Evolutionary conservation across 30 jellyfish, hydroid and myxozoan species (phyloP), one percentile per base, ranked within the genome.

Genomic region (Rhopilema esculentum): DNA sequence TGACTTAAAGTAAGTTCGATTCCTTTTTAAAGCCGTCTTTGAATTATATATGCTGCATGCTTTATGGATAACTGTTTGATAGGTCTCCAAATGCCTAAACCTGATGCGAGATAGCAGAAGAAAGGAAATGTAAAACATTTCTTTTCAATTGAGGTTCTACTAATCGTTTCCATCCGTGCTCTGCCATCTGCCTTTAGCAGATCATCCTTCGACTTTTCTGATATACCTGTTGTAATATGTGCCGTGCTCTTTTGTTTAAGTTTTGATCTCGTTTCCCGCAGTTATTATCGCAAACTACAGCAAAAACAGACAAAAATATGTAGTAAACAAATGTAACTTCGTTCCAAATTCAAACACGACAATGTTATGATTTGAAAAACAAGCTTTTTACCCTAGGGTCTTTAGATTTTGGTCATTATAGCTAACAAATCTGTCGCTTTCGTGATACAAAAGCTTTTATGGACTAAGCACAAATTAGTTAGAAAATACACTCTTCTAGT

Each of bases 201-300:
- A 33, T 18, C 51, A 2, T 25, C 33, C 72, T 33, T 49, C 27
- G 24, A 1, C 12, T 73, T 63, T 66, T 49, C 40, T 53, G 62
- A 32, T 31, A 63, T 24, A 33, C 65, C 65, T 29, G 8, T 66
- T 69, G 75, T 68, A 52, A 80, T 80, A 69, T 80, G 8, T 80
- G 82, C 40, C 90, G 90, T 80, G 90, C 29, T 22, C 82, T 66
- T 80, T 80, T 67, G 83, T 72, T 66, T 33, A 17, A 72, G 32
- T 66, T 6, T 62, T 80, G 76, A 80, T 80, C 90, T 80, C 62
- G 65, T 80, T 66, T 63, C 82, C 0, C 48, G 49, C 57, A 66
- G 23, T 9, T 72, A 52, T 68, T 48, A 80, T 23, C 64, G 76
- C 73, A 24, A 25, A 27, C 32, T 66, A 80, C 82, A 82, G 66